These are phyloP conservation scores for Picus viridis DNA, from an alignment of 2,797 vertebrate species.

Conservation along the genomic window DNA sequence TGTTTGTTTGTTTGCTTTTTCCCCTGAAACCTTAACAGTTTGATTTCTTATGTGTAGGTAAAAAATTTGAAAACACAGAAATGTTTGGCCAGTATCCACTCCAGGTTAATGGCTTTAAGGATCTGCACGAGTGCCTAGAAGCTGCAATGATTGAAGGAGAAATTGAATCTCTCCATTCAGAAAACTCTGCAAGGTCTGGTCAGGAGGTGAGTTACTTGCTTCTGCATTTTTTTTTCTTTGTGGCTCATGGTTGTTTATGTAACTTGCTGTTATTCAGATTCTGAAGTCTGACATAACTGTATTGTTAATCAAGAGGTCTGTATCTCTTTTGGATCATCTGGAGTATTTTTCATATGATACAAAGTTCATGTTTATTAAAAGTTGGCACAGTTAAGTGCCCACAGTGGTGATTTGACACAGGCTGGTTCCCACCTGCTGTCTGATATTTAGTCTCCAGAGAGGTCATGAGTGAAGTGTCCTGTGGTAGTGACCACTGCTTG, in stretches of 20 bases:
- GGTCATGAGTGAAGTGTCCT: not conserved
- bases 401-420: not conserved
- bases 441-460: not conserved
- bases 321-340: not conserved
- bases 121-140: slow-evolving; percentile 98
- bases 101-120: slow-evolving; percentile 98
- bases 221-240: not conserved
- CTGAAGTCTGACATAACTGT: not conserved
- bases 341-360: not conserved
- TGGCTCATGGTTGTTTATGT: not conserved
- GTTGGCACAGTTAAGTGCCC: not conserved
- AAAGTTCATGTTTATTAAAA: not conserved
- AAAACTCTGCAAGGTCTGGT: slow-evolving; percentile 94
- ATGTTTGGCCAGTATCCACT: slow-evolving; percentile 99
- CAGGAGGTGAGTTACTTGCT: slow-evolving; percentile 89
- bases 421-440: not conserved
- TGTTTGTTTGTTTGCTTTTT: no score
- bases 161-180: slow-evolving; percentile 97
- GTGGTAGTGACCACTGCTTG: not conserved
- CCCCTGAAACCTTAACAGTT: not conserved
- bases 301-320: not conserved
- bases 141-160: slow-evolving; percentile 98
- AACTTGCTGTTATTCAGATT: not conserved
- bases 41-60: slow-evolving; percentile 82
- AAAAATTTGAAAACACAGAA: slow-evolving; percentile 98